Evolutionary conservation across 1,140 invertebrate genomes (phyloP), one percentile per base, ranked within the genome.

Genomic region (Drosophila persimilis): DNA sequence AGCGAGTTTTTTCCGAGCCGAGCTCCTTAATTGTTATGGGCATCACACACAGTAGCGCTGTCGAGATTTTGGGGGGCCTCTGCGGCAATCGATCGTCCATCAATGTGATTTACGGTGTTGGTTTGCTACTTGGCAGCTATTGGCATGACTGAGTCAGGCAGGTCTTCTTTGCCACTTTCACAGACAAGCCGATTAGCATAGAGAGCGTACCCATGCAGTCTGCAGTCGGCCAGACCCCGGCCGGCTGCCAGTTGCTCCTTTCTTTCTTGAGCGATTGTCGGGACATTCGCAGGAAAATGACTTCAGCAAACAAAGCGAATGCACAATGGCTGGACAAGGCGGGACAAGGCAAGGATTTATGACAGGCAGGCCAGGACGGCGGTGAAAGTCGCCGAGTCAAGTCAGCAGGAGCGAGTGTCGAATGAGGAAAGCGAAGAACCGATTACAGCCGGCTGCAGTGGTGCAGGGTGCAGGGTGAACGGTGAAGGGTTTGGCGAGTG

Each of bases 21-120:
- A 51, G 47, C 41, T 50, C 35, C 65, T 66, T 65, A 72, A 83
- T 59, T 69, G 74, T 64, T 47, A 29, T 45, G 45, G 24, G 6
- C 45, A 50, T 45, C 57, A 57, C 71, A 71, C 46, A 64, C 41
- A 56, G 9, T 26, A 41, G 6, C 7, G 8, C 15, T 39, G 20
- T 29, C 63, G 29, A 11, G 41, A 63, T 0, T 22, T 22, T 6
- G 17, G 29, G 17, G 11, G 22, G 17, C 51, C 35, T 39, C 11
- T 13, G 35, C 35, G 11, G 0, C 35, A 13, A 5, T 53, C 39
- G 29, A 53, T 29, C 31, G 35, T 57, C 83, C 41, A 77, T 75
- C 78, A 62, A 81, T 48, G 63, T 86, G 81, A 86, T 86, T 88
- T 88, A 86, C 60, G 74, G 72, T 78, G 47, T 69, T 65, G 47